phyloP scores from a whole-genome alignment of 1,140 invertebrate genomes.

The Dendroctonus ponderosae region DNA sequence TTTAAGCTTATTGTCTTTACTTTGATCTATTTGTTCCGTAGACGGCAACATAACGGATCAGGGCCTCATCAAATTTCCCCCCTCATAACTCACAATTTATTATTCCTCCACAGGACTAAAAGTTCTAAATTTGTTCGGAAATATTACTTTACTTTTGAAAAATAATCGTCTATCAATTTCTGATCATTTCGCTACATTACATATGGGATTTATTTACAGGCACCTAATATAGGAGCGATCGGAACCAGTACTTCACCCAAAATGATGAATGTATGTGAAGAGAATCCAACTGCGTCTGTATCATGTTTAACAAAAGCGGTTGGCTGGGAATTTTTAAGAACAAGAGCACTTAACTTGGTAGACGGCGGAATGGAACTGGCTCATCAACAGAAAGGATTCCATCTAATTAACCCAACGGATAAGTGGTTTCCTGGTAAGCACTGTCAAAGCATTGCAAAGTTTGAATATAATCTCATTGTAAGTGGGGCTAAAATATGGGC shows the following conservation, averaged over 20 bases:
- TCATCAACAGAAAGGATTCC: conserved; percentile 73
- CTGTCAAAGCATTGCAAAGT: background rate
- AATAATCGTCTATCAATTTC: background rate
- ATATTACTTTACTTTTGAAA: background rate
- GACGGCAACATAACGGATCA: too few relatives aligned
- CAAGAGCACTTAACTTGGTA: conserved; percentile 61
- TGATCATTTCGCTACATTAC: background rate
- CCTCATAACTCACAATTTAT: too few relatives aligned
- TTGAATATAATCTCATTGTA: background rate
- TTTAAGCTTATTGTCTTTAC: too few relatives aligned
- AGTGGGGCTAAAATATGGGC: too few relatives aligned
- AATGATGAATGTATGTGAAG: conserved; percentile 75
- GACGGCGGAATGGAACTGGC: conserved; percentile 68
- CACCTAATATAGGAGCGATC: conserved; percentile 48
- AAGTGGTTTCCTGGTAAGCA: conserved; percentile 78
- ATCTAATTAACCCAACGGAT: conserved; percentile 82
- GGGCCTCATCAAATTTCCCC: too few relatives aligned
- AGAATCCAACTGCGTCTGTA: conserved; percentile 67
- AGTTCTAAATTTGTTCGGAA: background rate
- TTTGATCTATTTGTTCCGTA: too few relatives aligned
- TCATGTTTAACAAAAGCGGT: conserved; percentile 69
- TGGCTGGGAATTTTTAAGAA: conserved; percentile 80
- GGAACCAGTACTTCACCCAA: conserved; percentile 55
- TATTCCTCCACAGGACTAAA: too few relatives aligned
- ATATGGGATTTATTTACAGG: too few relatives aligned